Evolutionary conservation across 2,113 vertebrate genomes (phyloP).

Genomic region (Synodontis membranacea): DNA sequence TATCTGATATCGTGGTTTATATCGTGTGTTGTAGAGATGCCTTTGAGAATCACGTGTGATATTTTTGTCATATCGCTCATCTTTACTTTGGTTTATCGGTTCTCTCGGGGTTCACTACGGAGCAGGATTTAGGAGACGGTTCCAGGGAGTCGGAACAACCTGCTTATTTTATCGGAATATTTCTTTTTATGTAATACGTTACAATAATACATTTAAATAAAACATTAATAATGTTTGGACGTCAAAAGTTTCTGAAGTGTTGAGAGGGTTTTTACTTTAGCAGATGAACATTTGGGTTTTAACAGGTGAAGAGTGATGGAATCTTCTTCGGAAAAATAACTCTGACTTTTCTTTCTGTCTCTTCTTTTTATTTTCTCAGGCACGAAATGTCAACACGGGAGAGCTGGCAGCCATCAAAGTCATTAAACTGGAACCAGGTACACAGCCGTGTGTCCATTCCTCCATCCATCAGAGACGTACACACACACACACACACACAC

Average conservation of each 20-base stretch:
- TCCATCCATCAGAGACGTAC: background rate
- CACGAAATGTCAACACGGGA: constrained; percentile 86
- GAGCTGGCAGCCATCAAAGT: constrained; percentile 98
- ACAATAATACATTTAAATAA: too few species aligned
- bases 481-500: background rate
- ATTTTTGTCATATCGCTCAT: background rate
- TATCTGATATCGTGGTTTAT: background rate
- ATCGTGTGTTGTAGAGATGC: background rate
- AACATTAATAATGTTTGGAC: background rate
- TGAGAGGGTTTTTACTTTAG: background rate
- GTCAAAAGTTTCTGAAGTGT: background rate
- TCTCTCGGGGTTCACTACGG: background rate
- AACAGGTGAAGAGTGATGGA: background rate
- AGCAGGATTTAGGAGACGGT: background rate
- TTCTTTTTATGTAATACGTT: background rate
- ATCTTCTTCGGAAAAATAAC: background rate
- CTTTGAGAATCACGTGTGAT: background rate
- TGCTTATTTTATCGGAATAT: background rate
- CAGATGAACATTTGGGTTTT: background rate
- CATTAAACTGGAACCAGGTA: constrained; percentile 98
- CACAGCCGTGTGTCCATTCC: background rate
- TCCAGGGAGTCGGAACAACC: background rate
- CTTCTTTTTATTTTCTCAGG: constrained; percentile 68
- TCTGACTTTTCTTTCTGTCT: background rate
- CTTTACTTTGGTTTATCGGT: background rate